Evolutionary conservation across 2,797 vertebrate species (phyloP).

Genomic region (Gouania willdenowi): DNA sequence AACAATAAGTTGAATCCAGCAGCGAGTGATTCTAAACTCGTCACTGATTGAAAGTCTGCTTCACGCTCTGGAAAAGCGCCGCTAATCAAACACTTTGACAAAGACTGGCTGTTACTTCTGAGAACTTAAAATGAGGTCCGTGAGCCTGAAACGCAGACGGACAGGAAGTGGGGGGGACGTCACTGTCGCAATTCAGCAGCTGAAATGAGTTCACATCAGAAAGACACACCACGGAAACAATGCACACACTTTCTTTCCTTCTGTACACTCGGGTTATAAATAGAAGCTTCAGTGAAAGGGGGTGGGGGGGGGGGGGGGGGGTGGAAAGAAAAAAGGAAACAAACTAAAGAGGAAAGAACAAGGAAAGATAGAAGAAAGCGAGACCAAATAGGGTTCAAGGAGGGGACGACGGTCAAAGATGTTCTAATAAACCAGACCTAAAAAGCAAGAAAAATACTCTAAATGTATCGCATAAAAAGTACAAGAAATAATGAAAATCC

Average conservation of each 20-base stretch:
- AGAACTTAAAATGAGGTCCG: constrained; percentile 1
- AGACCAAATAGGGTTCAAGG: not conserved
- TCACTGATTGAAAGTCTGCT: constrained; percentile 9
- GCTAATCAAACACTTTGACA: constrained; percentile 7
- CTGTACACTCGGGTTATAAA: constrained; percentile 25
- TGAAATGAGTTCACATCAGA: not conserved
- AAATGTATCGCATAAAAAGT: too few species aligned
- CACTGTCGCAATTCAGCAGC: not conserved
- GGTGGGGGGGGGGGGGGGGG: constrained; percentile 11
- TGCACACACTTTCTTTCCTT: not conserved
- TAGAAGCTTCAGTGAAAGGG: constrained; percentile 11
- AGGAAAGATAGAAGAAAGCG: not conserved
- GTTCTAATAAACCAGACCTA: too few species aligned
- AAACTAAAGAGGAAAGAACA: not conserved
- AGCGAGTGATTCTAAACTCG: constrained; percentile 1
- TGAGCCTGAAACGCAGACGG: not conserved
- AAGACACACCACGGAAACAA: not conserved
- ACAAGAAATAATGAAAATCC: too few species aligned
- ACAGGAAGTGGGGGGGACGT: not conserved
- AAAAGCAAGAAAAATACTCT: too few species aligned
- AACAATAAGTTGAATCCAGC: too few species aligned
- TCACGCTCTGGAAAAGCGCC: not conserved
- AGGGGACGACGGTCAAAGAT: not conserved
- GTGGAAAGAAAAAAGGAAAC: not conserved
- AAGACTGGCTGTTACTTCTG: not conserved